phyloP scores from a whole-genome alignment of 2,113 vertebrate genomes.

The Pomatorhinus ruficollis region DNA sequence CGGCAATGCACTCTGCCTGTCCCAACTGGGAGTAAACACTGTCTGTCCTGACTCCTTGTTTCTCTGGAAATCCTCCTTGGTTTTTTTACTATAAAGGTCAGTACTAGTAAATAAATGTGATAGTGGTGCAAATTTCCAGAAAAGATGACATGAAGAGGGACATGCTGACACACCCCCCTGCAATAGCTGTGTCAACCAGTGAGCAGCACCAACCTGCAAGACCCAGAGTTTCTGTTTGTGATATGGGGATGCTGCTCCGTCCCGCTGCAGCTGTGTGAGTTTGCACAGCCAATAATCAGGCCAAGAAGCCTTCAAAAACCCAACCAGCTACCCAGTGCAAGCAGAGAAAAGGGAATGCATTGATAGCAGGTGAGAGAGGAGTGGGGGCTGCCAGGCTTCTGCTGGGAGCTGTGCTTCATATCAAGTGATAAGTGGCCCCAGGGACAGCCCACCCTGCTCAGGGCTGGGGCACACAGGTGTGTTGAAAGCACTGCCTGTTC shows the following conservation, averaged over 20 bases:
- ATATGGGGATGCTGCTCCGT: neutral
- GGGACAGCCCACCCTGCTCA: neutral
- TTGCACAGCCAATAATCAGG: neutral
- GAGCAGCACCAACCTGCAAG: neutral
- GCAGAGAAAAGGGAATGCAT: neutral
- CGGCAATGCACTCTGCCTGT: neutral
- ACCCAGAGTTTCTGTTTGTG: neutral
- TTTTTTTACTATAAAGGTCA: neutral
- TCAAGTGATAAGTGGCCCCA: neutral
- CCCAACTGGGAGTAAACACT: accelerated
- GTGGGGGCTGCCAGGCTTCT: neutral
- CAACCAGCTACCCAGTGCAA: accelerated
- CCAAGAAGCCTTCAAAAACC: neutral
- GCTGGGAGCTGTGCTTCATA: neutral
- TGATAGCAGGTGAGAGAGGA: accelerated
- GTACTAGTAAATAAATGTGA: neutral
- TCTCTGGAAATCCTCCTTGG: neutral
- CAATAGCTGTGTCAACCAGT: neutral
- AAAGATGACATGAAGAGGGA: neutral
- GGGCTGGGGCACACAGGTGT: neutral
- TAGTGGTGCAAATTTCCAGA: accelerated
- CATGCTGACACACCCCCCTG: neutral
- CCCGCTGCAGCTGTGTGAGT: neutral
- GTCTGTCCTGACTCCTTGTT: neutral
- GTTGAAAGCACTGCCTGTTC: neutral